Evolutionary conservation across 2,797 vertebrate genomes (phyloP).

Genomic region (Ptychadena robeensis): DNA sequence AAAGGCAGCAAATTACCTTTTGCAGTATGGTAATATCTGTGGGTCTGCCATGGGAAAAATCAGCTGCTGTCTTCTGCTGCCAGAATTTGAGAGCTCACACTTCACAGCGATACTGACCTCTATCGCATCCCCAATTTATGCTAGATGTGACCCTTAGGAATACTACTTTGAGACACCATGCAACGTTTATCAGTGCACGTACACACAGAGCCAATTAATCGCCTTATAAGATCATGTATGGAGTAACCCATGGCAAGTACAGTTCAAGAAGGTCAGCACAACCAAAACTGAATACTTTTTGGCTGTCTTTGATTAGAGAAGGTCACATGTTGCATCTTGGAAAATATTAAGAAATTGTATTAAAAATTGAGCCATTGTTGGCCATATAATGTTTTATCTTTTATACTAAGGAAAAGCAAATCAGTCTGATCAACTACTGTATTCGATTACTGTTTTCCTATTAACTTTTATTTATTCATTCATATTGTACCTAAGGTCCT

Average conservation of each 20-base stretch:
- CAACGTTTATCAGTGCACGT: neutral
- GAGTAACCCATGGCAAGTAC: neutral
- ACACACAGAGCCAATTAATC: neutral
- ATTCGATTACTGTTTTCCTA: neutral
- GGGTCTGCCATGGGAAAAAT: conserved; percentile 43
- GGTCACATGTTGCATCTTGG: too few relatives aligned
- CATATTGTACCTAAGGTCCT: neutral
- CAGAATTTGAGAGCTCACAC: conserved; percentile 29
- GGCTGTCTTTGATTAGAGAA: too few relatives aligned
- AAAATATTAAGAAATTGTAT: too few relatives aligned
- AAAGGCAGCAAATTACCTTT: conserved; percentile 52
- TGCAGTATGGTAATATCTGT: conserved; percentile 28
- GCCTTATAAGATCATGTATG: neutral
- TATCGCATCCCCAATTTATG: conserved; percentile 34
- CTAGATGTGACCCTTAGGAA: conserved; percentile 23
- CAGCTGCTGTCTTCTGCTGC: conserved; percentile 12
- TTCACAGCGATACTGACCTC: conserved; percentile 28
- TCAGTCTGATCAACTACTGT: too few relatives aligned
- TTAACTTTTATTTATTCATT: neutral
- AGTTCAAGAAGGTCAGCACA: neutral
- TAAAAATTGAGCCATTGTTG: neutral
- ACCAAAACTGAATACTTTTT: neutral
- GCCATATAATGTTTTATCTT: neutral
- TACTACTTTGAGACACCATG: conserved; percentile 7
- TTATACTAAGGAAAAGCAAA: too few relatives aligned